phyloP scores from a whole-genome alignment of 2,797 vertebrate genomes.

The Manis pentadactyla region DNA sequence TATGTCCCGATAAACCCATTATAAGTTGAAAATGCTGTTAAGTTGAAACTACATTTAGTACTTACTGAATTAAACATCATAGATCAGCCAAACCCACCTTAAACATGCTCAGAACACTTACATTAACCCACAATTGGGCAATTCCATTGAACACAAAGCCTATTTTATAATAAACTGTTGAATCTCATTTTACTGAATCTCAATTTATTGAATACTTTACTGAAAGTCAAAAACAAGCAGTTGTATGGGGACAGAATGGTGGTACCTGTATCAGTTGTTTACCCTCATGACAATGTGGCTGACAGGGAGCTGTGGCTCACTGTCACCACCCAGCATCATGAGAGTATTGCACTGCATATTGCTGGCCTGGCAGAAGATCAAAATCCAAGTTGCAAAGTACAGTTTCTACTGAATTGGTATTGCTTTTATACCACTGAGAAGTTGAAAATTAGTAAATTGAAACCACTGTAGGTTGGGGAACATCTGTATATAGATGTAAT shows the following conservation, averaged over 20 bases:
- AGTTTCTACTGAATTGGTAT: neutral
- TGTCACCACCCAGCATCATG: neutral
- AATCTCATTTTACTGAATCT: neutral
- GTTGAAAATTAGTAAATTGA: neutral
- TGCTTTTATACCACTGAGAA: neutral
- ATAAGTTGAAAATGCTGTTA: neutral
- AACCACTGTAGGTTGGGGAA: neutral
- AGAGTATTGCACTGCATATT: neutral
- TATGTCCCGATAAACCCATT: neutral
- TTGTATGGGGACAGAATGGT: neutral
- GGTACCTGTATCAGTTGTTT: neutral
- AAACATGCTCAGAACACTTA: neutral
- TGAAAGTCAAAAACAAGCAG: neutral
- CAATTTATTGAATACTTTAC: neutral
- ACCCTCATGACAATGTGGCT: neutral
- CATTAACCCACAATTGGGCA: neutral
- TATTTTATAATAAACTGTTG: neutral
- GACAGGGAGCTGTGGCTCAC: neutral
- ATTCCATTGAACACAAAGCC: neutral
- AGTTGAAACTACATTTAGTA: too few species aligned
- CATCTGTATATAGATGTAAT: neutral
- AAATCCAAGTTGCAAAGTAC: neutral
- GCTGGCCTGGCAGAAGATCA: neutral
- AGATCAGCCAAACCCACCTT: neutral
- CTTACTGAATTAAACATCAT: neutral